These are phyloP conservation scores for Geodia barretti DNA, from an alignment of 37 sponge, comb jelly and placozoan genomes.

Conservation along the genomic window DNA sequence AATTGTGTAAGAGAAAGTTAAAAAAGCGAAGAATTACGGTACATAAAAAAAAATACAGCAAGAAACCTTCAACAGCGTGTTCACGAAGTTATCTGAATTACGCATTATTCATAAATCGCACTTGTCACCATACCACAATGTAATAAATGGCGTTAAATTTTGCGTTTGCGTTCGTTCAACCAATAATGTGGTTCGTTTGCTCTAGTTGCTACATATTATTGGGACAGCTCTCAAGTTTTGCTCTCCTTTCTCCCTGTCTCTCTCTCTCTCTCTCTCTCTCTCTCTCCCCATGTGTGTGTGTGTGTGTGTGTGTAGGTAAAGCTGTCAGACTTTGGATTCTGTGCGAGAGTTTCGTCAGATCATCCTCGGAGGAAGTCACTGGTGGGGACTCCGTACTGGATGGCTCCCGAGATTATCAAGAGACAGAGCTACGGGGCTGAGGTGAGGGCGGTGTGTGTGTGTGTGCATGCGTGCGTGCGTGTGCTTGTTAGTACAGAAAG, in stretches of 20 bases:
- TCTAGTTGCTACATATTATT: too few relatives aligned
- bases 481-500: too few relatives aligned
- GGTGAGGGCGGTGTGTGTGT: too few relatives aligned
- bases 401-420: slow-evolving; percentile 95
- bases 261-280: neutral
- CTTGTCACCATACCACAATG: neutral
- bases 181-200: too few relatives aligned
- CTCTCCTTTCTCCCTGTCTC: too few relatives aligned
- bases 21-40: neutral
- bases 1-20: neutral
- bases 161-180: too few relatives aligned
- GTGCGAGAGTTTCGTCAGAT: slow-evolving; percentile 73
- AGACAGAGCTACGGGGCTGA: slow-evolving; percentile 84
- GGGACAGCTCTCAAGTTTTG: neutral
- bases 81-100: neutral
- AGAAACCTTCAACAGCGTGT: too few relatives aligned
- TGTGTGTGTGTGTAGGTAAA: too few relatives aligned
- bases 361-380: slow-evolving; percentile 67
- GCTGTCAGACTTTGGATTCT: slow-evolving; percentile 95
- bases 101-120: neutral
- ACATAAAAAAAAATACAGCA: too few relatives aligned
- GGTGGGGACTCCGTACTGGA: slow-evolving; percentile 98
- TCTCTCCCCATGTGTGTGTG: neutral
- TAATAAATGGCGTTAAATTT: too few relatives aligned
- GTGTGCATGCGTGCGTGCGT: too few relatives aligned